Conservation (phyloP, 2,797 vertebrate genomes). For the Neosalanx taihuensis region DNA sequence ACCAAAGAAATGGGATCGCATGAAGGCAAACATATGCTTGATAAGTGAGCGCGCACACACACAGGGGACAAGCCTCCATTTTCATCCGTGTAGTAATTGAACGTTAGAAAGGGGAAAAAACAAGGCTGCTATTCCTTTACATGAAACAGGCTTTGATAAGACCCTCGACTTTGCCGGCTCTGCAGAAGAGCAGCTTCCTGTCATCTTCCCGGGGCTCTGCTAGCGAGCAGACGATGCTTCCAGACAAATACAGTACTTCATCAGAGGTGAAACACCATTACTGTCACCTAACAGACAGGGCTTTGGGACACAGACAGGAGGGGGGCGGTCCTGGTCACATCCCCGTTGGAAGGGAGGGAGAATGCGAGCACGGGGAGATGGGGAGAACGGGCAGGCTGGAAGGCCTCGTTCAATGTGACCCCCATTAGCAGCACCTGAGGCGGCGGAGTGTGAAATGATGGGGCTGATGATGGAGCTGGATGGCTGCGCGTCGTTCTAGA, state of each 20-base stretch:
- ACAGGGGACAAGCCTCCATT: constrained; percentile 13
- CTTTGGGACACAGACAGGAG: neutral
- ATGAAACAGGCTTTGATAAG: constrained; percentile 30
- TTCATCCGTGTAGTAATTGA: constrained; percentile 34
- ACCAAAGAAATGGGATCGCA: neutral
- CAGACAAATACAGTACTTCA: constrained; percentile 13
- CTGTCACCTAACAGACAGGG: constrained; percentile 13
- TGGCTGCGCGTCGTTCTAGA: constrained; percentile 1
- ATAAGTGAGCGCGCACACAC: neutral
- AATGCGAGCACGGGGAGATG: neutral
- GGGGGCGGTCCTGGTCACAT: constrained; percentile 2
- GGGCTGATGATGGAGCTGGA: neutral
- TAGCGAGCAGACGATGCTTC: neutral
- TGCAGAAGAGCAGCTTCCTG: constrained; percentile 25
- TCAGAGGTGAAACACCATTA: constrained; percentile 25
- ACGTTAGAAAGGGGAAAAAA: constrained; percentile 27
- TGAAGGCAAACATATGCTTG: neutral
- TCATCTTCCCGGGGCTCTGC: constrained; percentile 28
- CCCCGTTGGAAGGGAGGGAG: constrained; percentile 16
- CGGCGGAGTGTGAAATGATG: constrained; percentile 71
- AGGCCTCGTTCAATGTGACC: constrained; percentile 69
- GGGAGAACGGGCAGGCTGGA: constrained; percentile 17
- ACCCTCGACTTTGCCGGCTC: constrained; percentile 20
- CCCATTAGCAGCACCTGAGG: constrained; percentile 65
- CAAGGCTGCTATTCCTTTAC: constrained; percentile 24